phyloP scores from a whole-genome alignment of 2,797 vertebrate species.

The Gymnothorax reevesii region DNA sequence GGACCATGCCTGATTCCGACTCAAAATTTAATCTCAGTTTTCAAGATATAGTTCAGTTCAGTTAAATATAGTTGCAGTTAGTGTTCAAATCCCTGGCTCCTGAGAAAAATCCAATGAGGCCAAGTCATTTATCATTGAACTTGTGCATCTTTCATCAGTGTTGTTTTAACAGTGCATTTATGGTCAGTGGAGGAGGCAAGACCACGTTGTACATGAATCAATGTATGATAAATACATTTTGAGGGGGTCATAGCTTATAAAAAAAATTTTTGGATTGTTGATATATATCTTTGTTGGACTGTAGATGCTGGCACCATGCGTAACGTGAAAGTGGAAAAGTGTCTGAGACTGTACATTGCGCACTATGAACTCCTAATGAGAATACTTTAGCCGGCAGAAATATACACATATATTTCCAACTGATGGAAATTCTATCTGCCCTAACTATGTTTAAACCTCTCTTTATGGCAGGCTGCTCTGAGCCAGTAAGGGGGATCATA shows the following conservation, averaged over 20 bases:
- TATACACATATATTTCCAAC: not conserved
- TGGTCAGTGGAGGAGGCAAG: not conserved
- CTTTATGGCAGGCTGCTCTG: not conserved
- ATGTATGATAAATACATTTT: not conserved
- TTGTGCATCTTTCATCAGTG: not conserved
- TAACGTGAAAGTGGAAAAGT: not conserved
- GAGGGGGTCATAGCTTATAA: not conserved
- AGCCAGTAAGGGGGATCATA: not conserved
- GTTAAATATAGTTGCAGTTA: too few species aligned
- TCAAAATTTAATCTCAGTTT: too few species aligned
- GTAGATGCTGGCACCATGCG: not conserved
- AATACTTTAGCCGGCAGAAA: not conserved
- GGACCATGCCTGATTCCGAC: too few species aligned
- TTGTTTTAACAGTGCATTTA: not conserved
- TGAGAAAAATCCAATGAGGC: not conserved
- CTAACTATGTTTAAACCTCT: not conserved
- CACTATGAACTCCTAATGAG: not conserved
- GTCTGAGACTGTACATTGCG: not conserved
- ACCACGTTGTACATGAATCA: not conserved
- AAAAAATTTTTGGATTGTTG: not conserved
- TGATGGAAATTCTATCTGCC: not conserved
- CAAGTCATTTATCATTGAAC: not conserved
- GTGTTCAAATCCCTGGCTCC: too few species aligned
- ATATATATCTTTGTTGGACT: not conserved
- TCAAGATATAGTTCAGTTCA: too few species aligned